These are phyloP conservation scores for Nettapus auritus DNA, from an alignment of 2,113 vertebrate genomes.

Conservation along the genomic window DNA sequence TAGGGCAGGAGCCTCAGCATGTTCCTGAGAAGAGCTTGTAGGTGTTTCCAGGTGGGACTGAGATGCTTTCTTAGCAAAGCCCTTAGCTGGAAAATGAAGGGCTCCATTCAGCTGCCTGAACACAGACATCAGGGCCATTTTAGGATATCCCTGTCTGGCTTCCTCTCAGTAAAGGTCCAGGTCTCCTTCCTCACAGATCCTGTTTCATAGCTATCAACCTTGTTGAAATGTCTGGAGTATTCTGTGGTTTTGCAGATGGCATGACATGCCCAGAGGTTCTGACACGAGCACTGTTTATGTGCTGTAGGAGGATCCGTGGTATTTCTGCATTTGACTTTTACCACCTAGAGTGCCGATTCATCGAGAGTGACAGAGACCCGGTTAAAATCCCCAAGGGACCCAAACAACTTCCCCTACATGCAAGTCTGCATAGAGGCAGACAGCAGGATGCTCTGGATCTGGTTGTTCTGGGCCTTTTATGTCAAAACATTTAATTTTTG, in stretches of 20 bases:
- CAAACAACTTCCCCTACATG: neutral
- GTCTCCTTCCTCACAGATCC: neutral
- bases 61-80: neutral
- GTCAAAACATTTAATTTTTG: neutral
- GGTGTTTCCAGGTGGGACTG: neutral
- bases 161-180: neutral
- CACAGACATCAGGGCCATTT: neutral
- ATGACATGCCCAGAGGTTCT: neutral
- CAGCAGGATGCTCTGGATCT: neutral
- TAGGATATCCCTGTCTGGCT: neutral
- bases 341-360: neutral
- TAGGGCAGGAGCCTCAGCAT: neutral
- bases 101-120: neutral
- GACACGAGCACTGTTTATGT: neutral
- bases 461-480: neutral
- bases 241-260: neutral
- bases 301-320: neutral
- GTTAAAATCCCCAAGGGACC: neutral
- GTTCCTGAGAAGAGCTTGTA: neutral
- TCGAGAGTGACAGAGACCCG: neutral
- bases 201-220: neutral
- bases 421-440: neutral
- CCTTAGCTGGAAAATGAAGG: neutral
- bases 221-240: neutral
- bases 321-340: conserved; percentile 8